Evolutionary conservation across 2,888 invertebrate genomes (phyloP), one percentile per base, ranked within the genome.

Genomic region (Nycteola revayana): DNA sequence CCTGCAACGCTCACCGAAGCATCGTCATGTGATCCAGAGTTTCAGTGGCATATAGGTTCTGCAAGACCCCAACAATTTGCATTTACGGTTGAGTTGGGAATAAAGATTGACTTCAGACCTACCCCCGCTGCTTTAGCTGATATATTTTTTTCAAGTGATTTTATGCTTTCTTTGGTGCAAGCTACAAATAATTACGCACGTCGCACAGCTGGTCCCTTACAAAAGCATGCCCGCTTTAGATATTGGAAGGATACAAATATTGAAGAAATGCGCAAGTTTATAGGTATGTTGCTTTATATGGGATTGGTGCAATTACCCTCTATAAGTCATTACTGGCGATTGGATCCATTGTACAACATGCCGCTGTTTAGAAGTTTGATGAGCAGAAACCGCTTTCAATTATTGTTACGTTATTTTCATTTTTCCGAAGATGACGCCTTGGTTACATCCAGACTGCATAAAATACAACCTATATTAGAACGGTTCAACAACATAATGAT

Each of bases 261-360:
- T 9, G 10, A 32, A 14, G 47, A 48, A 42, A 44, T 49, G 36
- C n/a, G 8, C 1, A 31, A 8, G 1, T 46, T 52, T 44, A 4
- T 46, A 7, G 39, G 32, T 2, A 33, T 46, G 1, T 0, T 46
- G 23, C 9, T 52, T 1, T 35, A 24, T 25, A 52, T 52, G 42
- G 46, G 44, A 18, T 20, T 52, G 8, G 31, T 25, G 9, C 45
- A 39, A 32, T 36, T 43, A 1, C 50, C 45, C 9, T 35, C 42
- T 28, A 21, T 51, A n/a, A 35, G 43, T 25, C 36, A 37, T 11
- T 50, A 50, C 38, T 52, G 49, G 52, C 14, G 14, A 14, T 14
- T 14, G 14, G 14, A 14, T 14, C 14, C 14, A 14, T 14, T 14
- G 14, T 14, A 14, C 14, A 14, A 14, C 14, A 14, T 14, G 14